Conservation (phyloP, 2,797 vertebrate genomes). For the Orientallactaga sibirica region DNA sequence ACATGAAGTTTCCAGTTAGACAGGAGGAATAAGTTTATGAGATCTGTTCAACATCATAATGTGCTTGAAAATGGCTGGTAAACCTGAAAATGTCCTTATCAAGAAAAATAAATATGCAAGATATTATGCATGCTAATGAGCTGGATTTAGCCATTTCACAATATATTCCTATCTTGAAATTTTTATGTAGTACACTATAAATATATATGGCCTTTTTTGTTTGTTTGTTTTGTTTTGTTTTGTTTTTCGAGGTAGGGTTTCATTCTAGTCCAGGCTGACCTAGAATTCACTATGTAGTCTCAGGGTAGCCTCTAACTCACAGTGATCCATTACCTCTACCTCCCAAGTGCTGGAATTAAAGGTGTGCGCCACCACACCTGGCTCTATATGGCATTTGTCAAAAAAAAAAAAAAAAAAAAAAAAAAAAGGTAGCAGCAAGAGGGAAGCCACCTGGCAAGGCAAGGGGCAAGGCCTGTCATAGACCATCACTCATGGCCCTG, state of each 20-base stretch:
- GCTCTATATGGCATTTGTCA: background rate
- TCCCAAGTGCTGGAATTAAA: too few species aligned
- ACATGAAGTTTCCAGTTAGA: background rate
- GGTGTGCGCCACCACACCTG: too few species aligned
- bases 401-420: background rate
- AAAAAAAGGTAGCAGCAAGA: background rate
- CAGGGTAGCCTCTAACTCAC: too few species aligned
- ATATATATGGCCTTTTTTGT: background rate
- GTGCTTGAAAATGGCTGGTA: background rate
- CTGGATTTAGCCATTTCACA: background rate
- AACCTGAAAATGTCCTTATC: background rate
- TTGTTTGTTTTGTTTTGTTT: too few species aligned
- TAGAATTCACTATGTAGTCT: too few species aligned
- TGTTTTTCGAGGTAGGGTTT: too few species aligned
- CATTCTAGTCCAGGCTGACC: too few species aligned
- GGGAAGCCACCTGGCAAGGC: rapidly evolving
- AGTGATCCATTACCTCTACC: too few species aligned
- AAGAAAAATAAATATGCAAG: background rate
- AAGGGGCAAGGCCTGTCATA: background rate
- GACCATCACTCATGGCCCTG: background rate
- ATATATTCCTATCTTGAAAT: background rate
- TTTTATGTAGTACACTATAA: background rate
- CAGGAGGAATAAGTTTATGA: background rate
- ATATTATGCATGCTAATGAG: background rate
- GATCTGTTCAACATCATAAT: background rate